Evolutionary conservation across 2,888 invertebrate genomes (phyloP).

Genomic region (Argynnis bischoffii): DNA sequence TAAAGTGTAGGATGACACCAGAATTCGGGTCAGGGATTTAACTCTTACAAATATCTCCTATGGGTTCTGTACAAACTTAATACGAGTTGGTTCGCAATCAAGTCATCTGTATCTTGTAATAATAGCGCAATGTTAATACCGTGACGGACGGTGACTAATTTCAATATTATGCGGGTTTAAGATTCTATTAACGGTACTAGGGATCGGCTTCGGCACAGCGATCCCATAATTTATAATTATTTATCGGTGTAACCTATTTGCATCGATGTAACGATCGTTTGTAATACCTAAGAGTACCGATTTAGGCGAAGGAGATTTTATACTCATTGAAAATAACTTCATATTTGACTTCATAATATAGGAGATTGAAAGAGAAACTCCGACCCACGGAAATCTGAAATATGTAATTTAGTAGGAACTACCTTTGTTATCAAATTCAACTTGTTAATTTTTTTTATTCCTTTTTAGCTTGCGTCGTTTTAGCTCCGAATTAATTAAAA

Average conservation of each 20-base stretch:
- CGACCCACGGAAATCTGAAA: neutral
- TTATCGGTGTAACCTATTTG: constrained; percentile 54
- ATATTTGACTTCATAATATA: constrained; percentile 13
- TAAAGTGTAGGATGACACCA: constrained; percentile 24
- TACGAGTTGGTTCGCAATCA: constrained; percentile 29
- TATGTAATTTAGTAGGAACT: neutral
- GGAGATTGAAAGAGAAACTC: neutral
- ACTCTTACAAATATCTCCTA: constrained; percentile 15
- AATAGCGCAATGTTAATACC: constrained; percentile 49
- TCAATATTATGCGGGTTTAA: constrained; percentile 58
- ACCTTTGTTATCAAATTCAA: neutral
- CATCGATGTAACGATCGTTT: constrained; percentile 44
- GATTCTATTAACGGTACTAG: constrained; percentile 67
- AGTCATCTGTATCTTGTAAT: constrained; percentile 35
- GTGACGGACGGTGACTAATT: constrained; percentile 70
- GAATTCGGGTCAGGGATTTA: constrained; percentile 21
- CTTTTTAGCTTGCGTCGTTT: neutral
- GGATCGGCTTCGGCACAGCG: constrained; percentile 44
- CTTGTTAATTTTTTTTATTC: neutral
- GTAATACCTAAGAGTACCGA: constrained; percentile 22
- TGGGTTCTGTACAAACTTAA: constrained; percentile 15
- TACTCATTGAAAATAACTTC: constrained; percentile 18
- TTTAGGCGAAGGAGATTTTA: constrained; percentile 19
- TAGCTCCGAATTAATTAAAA: too few species aligned
- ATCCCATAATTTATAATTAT: constrained; percentile 59